Conservation (phyloP, 2,113 vertebrate species). For the Eurypyga helias region DNA sequence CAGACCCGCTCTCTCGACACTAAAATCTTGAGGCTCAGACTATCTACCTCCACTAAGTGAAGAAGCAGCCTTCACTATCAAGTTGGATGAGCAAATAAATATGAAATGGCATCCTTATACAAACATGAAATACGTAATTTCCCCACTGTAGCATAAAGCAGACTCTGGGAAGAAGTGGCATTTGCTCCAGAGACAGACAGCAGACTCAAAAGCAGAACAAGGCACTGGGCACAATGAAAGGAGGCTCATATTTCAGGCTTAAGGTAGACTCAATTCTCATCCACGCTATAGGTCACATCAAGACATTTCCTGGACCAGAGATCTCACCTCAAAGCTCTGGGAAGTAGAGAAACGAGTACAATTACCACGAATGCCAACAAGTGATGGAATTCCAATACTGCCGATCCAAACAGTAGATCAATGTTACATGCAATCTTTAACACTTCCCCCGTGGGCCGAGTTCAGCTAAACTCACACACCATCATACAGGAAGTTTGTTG, state of each 20-base stretch:
- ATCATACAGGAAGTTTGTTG: neutral
- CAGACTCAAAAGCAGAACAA: neutral
- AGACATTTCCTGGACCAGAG: neutral
- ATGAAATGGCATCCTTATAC: neutral
- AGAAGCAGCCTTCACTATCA: neutral
- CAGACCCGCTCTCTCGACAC: neutral
- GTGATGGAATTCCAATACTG: neutral
- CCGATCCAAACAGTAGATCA: neutral
- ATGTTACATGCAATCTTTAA: neutral
- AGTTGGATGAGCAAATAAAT: neutral
- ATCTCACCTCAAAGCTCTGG: neutral
- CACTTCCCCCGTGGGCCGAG: rapidly evolving
- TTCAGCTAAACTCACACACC: neutral
- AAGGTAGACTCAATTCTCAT: neutral
- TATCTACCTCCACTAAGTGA: neutral
- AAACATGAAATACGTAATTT: neutral
- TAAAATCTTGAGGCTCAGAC: neutral
- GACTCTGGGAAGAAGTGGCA: neutral
- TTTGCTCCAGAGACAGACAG: neutral
- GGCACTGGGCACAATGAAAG: neutral
- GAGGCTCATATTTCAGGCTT: neutral
- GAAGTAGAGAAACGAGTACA: neutral
- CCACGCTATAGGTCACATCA: neutral
- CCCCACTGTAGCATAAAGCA: neutral
- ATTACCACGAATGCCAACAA: neutral